These are phyloP conservation scores for Pseudoips prasinana DNA, from an alignment of 2,888 invertebrate species.

Conservation along the genomic window DNA sequence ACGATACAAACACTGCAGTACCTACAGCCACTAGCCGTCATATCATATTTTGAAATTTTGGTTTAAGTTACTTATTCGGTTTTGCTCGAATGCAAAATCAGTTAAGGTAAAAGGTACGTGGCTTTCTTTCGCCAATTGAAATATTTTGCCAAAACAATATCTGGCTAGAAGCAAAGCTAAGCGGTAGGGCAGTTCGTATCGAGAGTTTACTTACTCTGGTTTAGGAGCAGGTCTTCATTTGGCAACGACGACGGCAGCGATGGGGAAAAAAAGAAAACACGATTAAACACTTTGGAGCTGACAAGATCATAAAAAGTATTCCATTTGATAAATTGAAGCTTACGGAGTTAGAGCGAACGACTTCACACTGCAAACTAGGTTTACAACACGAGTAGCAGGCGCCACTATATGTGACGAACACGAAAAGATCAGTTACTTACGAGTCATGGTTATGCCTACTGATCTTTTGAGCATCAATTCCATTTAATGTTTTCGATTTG, in stretches of 20 bases:
- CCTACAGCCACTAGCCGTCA: slow-evolving; percentile 45
- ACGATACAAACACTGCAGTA: slow-evolving; percentile 62
- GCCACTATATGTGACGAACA: slow-evolving; percentile 27
- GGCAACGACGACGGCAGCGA: slow-evolving; percentile 61
- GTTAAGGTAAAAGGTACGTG: slow-evolving; percentile 35
- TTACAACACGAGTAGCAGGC: too few species aligned
- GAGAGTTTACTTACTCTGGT: slow-evolving; percentile 83
- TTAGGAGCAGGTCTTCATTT: slow-evolving; percentile 85
- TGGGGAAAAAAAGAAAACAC: slow-evolving; percentile 56
- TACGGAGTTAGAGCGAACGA: slow-evolving; percentile 44
- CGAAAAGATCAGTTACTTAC: slow-evolving; percentile 51
- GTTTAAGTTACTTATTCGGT: slow-evolving; percentile 23
- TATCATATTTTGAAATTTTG: slow-evolving; percentile 49
- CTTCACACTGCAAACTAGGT: too few species aligned
- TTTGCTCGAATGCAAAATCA: slow-evolving; percentile 38
- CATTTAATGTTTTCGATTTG: slow-evolving; percentile 28
- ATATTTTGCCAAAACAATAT: slow-evolving; percentile 48
- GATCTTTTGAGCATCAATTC: slow-evolving; percentile 41
- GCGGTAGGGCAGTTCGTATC: slow-evolving; percentile 43
- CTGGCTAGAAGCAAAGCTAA: slow-evolving; percentile 72
- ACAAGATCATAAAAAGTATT: slow-evolving; percentile 30
- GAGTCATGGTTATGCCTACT: slow-evolving; percentile 40
- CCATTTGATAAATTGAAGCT: slow-evolving; percentile 45
- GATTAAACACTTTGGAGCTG: slow-evolving; percentile 50
- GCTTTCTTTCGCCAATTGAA: slow-evolving; percentile 58